A percentile compares a stretch with the other conserved stretches of the same genome.
phyloP scores from a whole-genome alignment of 2,797 vertebrate species.

The Ctenopoma multispine region DNA sequence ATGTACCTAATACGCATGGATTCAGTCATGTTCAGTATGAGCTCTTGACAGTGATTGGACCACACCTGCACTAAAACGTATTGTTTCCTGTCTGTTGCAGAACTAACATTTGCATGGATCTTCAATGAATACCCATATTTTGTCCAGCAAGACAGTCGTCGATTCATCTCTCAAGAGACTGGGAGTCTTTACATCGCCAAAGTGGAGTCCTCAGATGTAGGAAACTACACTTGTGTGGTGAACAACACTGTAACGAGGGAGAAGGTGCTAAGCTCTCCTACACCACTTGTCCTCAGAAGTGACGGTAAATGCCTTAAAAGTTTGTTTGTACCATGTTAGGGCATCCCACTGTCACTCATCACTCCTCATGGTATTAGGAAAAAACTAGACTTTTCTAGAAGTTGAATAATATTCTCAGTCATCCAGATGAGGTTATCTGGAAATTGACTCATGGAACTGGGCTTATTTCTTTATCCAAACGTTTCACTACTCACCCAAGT shows the following conservation, averaged over 20 bases:
- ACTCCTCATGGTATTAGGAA: not conserved
- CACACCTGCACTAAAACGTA: slow-evolving; percentile 7
- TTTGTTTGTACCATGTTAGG: not conserved
- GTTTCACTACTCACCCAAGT: no score
- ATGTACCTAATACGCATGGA: slow-evolving; percentile 12
- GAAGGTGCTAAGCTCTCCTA: slow-evolving; percentile 90
- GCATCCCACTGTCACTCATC: not conserved
- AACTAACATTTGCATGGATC: slow-evolving; percentile 92
- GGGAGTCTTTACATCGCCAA: slow-evolving; percentile 96
- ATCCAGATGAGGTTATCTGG: no score
- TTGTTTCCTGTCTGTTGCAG: slow-evolving; percentile 72
- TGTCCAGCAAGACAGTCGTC: slow-evolving; percentile 92
- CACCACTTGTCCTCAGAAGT: slow-evolving; percentile 91
- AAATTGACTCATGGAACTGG: no score
- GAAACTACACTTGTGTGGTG: slow-evolving; percentile 95
- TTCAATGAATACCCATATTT: slow-evolving; percentile 94
- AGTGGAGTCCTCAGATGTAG: slow-evolving; percentile 92
- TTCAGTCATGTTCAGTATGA: not conserved
- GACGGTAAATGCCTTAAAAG: slow-evolving; percentile 85
- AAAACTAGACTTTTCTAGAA: no score
- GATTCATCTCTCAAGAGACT: slow-evolving; percentile 95
- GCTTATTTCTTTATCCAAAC: no score
- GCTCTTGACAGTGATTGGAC: not conserved
- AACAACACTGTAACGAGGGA: slow-evolving; percentile 86
- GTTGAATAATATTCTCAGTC: no score